Base-by-base conservation (phyloP, 2,113 vertebrate genomes). In the Sapayoa aenigma region DNA sequence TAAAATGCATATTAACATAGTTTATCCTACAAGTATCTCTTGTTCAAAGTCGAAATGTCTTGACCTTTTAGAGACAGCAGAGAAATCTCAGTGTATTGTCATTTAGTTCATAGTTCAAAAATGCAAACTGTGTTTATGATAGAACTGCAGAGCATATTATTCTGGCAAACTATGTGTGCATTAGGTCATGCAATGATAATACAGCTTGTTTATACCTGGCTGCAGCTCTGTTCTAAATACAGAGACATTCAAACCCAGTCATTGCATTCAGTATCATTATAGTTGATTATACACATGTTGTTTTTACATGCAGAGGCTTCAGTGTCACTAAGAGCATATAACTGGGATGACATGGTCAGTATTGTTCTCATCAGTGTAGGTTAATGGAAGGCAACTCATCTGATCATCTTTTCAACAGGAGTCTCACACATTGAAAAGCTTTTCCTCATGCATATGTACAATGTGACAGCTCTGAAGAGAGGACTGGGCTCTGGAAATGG, bases 371-470 rank as follows among this genome's bases (percentile, higher is more conserved):
- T 94, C 94, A 92, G 89, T 18, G 24, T 44, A 85, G 87, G 94
- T 96, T 97, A 97, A 97, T 92, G 91, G 94, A 96, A 97, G 87
- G 66, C 96, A 95, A 89, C 76, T 86, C 89, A 90, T 92, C 83
- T 94, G 94, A 92, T 90, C 80, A 69, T 95, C 93, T 90, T 88
- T 89, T 37, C 89, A 84, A 86, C 35, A 76, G 93, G 66, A 37
- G 60, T 24, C 27, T 53, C 49, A 7, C 8, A 44, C 27, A 3
- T 20, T 81, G 76, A 88, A 96, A 77, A 89, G 84, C 79, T 77
- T 73, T 69, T 92, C 37, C 90, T 84, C 74, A 8, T 60, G 62
- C 72, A 13, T 75, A 20, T 87, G 87, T 19, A 35, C 37, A 41
- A 22, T 25, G 39, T 58, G 87, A 49, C 76, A 72, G 85, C 75